Conservation (phyloP, 2,797 vertebrate genomes). For the Knipowitschia caucasica region DNA sequence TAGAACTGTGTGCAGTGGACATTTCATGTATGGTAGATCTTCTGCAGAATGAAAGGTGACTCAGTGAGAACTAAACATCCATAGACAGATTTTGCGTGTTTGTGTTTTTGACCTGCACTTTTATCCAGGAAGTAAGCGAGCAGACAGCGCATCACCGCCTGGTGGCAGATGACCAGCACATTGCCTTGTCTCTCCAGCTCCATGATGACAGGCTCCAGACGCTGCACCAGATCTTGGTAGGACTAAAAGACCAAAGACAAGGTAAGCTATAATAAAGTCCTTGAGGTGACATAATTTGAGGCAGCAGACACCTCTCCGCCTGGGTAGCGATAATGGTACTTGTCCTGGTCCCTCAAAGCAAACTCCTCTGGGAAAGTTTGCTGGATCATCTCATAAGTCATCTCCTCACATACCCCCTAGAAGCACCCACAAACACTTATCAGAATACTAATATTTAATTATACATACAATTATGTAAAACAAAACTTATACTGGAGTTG, state of each 20-base stretch:
- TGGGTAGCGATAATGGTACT: constrained; percentile 96
- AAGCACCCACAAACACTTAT: neutral
- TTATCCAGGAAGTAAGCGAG: constrained; percentile 97
- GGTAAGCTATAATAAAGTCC: constrained; percentile 2
- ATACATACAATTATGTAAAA: neutral
- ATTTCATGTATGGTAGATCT: constrained; percentile 91
- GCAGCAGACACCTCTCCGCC: constrained; percentile 86
- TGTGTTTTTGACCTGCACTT: constrained; percentile 80
- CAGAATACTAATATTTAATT: neutral
- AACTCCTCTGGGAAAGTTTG: constrained; percentile 91
- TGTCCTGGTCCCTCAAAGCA: constrained; percentile 93
- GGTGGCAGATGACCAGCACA: constrained; percentile 91
- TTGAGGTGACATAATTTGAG: neutral
- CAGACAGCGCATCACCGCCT: constrained; percentile 97
- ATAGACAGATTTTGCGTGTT: neutral
- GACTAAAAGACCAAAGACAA: constrained; percentile 73
- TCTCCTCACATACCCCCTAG: constrained; percentile 97
- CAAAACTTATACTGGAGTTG: no score
- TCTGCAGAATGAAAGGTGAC: constrained; percentile 66
- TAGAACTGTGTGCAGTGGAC: constrained; percentile 91
- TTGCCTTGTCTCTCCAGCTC: constrained; percentile 94
- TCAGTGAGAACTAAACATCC: neutral
- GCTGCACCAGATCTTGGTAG: constrained; percentile 95
- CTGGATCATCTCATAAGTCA: constrained; percentile 93
- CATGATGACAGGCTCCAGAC: constrained; percentile 96